Conservation (phyloP, 2,113 vertebrate species). For the Reinhardtius hippoglossoides region DNA sequence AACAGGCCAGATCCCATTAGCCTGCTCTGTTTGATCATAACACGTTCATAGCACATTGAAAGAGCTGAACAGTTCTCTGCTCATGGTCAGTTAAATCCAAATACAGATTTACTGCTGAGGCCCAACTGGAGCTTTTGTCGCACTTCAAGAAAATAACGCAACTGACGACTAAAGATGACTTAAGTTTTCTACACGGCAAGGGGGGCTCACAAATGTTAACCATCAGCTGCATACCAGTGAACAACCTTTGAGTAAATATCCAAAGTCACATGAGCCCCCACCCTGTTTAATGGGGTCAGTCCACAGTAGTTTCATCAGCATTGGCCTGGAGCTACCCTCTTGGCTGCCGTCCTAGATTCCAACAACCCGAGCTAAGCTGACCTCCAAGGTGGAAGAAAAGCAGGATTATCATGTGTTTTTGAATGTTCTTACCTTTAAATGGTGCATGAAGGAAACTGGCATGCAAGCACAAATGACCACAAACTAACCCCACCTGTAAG, state of each 20-base stretch:
- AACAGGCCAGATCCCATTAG: too few relatives aligned
- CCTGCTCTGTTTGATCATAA: too few relatives aligned
- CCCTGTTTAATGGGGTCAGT: background rate
- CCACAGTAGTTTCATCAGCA: slow-evolving; percentile 26
- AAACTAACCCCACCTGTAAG: background rate
- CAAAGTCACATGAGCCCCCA: slow-evolving; percentile 17
- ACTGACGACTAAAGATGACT: background rate
- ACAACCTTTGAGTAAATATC: too few relatives aligned
- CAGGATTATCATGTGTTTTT: slow-evolving; percentile 1
- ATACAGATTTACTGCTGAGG: too few relatives aligned
- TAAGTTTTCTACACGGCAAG: background rate
- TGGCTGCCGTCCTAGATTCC: slow-evolving; percentile 31
- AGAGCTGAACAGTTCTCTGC: too few relatives aligned
- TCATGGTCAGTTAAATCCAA: too few relatives aligned
- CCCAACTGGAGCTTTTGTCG: too few relatives aligned
- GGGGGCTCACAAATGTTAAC: too few relatives aligned
- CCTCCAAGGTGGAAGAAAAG: slow-evolving; percentile 3
- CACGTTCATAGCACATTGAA: too few relatives aligned
- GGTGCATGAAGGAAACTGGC: background rate
- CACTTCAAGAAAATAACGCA: too few relatives aligned
- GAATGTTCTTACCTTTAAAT: background rate
- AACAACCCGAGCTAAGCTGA: slow-evolving; percentile 32
- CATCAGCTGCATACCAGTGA: background rate
- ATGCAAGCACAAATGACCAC: background rate
- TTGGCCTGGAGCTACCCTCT: background rate